Evolutionary conservation across 2,888 invertebrate species (phyloP), one percentile per base, ranked within the genome.

Genomic region (Rhaphigaster nebulosa): DNA sequence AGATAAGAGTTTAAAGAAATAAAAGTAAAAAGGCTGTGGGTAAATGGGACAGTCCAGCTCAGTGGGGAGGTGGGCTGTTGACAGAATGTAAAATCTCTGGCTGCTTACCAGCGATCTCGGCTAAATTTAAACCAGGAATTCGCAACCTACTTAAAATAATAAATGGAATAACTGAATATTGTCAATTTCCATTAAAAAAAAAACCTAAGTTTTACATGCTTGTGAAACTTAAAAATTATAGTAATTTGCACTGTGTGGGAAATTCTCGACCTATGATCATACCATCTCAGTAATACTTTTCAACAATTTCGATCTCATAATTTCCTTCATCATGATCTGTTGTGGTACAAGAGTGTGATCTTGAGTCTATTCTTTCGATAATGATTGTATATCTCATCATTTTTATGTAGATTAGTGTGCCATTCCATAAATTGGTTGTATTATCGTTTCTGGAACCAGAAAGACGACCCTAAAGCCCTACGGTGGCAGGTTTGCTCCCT

Each of bases 101-200:
- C 70, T 34, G 70, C 23, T 23, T 38, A 76, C 70, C 70, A 76
- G 23, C 70, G 1, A 76, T 76, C 20, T 76, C 34, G 70, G 1
- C 38, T 76, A 76, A 38, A 76, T 76, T 76, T 76, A 76, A 76
- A 38, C 34, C 38, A 76, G 38, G 70, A 76, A 76, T 76, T 76
- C 70, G 70, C 70, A 76, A 76, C 70, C 70, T 76, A 76, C 70
- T 76, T 76, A 38, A 38, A 76, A 38, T 38, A 76, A 76, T 38
- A 38, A 76, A 76, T 70, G 4, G 34, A 34, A 70, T 70, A 34
- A 34, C 12, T 70, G n/a, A n/a, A n/a, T n/a, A n/a, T n/a, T n/a
- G n/a, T n/a, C n/a, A n/a, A n/a, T n/a, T n/a, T n/a, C n/a, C n/a
- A n/a, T n/a, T n/a, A 45, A 45, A 45, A 45, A 45, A 45, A 45